Evolutionary conservation across 2,888 invertebrate species (phyloP), one percentile per base, ranked within the genome.

Genomic region (Drosophila engyochracea): DNA sequence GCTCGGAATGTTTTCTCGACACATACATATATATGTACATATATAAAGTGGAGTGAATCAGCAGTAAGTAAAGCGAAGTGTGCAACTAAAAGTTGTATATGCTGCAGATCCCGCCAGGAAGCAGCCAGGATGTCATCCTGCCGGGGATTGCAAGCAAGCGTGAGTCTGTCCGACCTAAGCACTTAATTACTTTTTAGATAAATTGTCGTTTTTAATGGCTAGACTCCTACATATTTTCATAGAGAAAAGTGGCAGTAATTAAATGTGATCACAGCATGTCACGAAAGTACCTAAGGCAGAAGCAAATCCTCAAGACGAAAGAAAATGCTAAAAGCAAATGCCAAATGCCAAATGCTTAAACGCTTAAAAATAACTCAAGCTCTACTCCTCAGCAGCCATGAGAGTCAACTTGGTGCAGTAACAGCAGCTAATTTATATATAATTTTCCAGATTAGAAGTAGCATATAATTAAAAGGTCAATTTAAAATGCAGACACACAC

Each of bases 161-260:
- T 71, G 47, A 66, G 52, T 76, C 63, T 75, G 75, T 69, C 76
- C 66, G 74, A 83, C 80, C 86, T 89, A 83, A 88, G 87, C 89
- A 81, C 89, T 88, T 88, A 88, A 88, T 88, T 88, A 90, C 91
- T 86, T 90, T 89, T 82, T 87, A 89, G 89, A 88, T 90, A 88
- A 88, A 90, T 90, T 89, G 91, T 89, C 86, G 83, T 86, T 89
- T 90, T 83, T 86, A 88, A 90, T 83, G 89, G 90, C 89, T 90
- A 86, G 91, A 90, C 89, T 83, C 72, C 62, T 62, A 75, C 80
- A 83, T 83, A 83, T 89, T 83, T 76, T 79, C 82, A 81, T 79
- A 72, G 89, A 83, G 90, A 81, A 79, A 86, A 86, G 83, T 88
- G 82, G 82, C 90, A 83, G 89, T 85, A 86, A 86, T 90, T 86